Evolutionary conservation across 2,113 vertebrate species (phyloP), one percentile per base, ranked within the genome.

Genomic region (Trematocara unimaculatum): DNA sequence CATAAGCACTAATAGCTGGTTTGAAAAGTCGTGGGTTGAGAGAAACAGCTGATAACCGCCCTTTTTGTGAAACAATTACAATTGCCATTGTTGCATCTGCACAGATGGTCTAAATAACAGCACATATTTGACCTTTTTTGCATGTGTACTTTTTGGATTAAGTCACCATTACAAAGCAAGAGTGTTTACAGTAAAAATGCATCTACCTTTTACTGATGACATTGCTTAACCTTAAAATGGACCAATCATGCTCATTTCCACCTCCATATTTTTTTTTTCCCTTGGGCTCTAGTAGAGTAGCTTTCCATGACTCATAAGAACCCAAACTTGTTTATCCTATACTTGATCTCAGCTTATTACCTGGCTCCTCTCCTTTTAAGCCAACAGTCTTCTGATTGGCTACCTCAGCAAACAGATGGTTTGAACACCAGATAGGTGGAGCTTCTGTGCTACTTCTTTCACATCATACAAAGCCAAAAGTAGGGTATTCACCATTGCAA

Each of bases 1-100:
- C 78, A 89, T 88, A 91, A 91, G 89, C 42, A 40, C 53, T 93
- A 90, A 92, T 90, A 83, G 58, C 83, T 82, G 82, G 82, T 93
- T 88, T 87, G 86, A 64, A 87, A 79, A 86, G 79, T 67, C 20
- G 58, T 88, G 86, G 90, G 77, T 88, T 88, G 89, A 84, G 84
- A 55, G 53, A 89, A 70, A 77, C 74, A 13, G 88, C 58, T 92
- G 91, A 92, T 89, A 89, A 91, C 80, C 33, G 81, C 82, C 67
- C 84, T 60, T 62, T 74, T 58, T 64, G 82, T 85, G 85, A 88
- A 91, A 87, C 42, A 54, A 56, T 60, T 82, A 33, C 82, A 78
- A 88, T 81, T 80, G 60, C 40, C 40, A 90, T 80, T 84, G 86
- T 93, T 91, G 56, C 12, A 13, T 58, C 74, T 53, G 18, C 79